Percentiles rank a stretch among this genome's conserved stretches.
Conservation (phyloP, 2,113 vertebrate species). For the Bubalus kerabau region DNA sequence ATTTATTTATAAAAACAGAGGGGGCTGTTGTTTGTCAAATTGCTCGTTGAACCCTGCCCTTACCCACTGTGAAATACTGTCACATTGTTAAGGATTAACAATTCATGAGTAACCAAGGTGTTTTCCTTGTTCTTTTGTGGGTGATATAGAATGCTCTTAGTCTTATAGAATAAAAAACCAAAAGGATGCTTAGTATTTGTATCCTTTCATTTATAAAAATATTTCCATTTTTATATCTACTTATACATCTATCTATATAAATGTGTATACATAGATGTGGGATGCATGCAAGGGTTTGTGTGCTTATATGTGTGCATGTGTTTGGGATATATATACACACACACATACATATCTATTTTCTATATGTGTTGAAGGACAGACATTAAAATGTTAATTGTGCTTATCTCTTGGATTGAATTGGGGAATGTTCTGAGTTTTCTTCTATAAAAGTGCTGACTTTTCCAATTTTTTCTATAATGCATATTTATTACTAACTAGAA, state of each 20-base stretch:
- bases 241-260: background rate
- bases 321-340: background rate
- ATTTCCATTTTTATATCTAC: background rate
- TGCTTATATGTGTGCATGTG: background rate
- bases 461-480: background rate
- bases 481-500: constrained; percentile 3
- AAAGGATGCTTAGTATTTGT: background rate
- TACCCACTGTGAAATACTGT: background rate
- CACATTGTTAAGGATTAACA: background rate
- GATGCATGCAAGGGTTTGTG: background rate
- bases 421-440: background rate
- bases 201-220: background rate
- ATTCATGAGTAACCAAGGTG: background rate
- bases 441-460: background rate
- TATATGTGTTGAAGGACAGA: background rate
- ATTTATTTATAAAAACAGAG: constrained; percentile 10
- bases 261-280: background rate
- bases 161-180: background rate
- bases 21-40: background rate
- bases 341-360: background rate
- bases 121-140: background rate
- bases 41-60: background rate
- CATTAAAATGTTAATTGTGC: background rate
- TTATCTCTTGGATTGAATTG: background rate
- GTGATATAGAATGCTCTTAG: background rate